Base-by-base conservation (phyloP, 2,888 invertebrate genomes). In the Linnaemya vulpina region DNA sequence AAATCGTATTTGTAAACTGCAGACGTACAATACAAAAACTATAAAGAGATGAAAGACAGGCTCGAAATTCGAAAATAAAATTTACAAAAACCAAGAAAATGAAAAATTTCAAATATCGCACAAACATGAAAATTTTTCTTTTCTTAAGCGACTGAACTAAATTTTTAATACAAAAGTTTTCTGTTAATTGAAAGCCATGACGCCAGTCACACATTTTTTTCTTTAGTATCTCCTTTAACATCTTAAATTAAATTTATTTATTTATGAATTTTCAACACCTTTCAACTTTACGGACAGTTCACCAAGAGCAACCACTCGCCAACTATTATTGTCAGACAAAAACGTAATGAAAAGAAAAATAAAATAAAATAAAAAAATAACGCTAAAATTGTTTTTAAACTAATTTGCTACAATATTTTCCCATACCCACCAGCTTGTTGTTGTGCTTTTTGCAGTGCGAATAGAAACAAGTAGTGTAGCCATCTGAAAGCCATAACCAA, bases 261-360 rank as follows among this genome's bases (percentile, higher is more conserved):
- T 68, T 83, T 83, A 78, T 74, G 62, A 83, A 78, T 78, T 83
- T 78, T 84, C 71, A 84, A 80, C 84, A 80, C 80, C 84, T 76
- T 80, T 79, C 79, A 83, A 76, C 63, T 75, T 55, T 40, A 38
- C 70, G 63, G 35, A 55, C 62, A 76, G 30, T 51, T 68, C n/a
- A 76, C 15, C 49, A 46, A 70, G 53, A 75, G 38, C 46, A 53
- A 38, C 63, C 70, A 79, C 71, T 74, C 63, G 63, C 62, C 73
- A 62, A 63, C 68, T 55, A 55, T 62, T 65, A 71, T 67, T 49
- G 49, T 43, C 5, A 51, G 11, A 46, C 46, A 17, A 71, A 77
- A 58, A 62, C 46, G n/a, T 15, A n/a, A 22, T 35, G 8, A 49
- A 60, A 49, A n/a, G n/a, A 17, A 5, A 30, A 30, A 22, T n/a